Evolutionary conservation across 1,140 invertebrate species (phyloP), one percentile per base, ranked within the genome.

Genomic region (Chionoecetes opilio): DNA sequence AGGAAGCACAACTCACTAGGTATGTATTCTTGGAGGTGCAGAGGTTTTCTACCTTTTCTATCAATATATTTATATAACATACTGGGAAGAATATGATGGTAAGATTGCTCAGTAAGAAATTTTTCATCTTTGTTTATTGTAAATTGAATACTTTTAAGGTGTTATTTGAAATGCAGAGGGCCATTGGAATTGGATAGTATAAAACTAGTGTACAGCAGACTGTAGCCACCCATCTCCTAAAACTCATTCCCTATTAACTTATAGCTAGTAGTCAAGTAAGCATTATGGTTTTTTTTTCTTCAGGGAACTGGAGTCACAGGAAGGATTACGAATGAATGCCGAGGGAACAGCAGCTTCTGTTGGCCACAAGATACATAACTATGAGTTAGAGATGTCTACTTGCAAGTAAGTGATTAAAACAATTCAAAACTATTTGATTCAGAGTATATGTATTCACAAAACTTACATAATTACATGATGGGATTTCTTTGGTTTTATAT

Each of bases 1-100:
- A 96, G 84, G 95, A 96, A 85, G 95, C 96, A 63, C 96, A 96
- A 91, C 95, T 96, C 37, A 96, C 94, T 29, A 96, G 94, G 96
- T 96, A 95, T 35, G 94, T 94, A 35, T 31, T n/a, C 37, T 34
- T 63, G 11, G 11, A 84, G 41, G 9, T 35, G 21, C 21, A 41
- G 3, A 17, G 89, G 37, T 34, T 85, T 85, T 35, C 63, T n/a
- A 75, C 21, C 2, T 53, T 9, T 53, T 53, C 46, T 17, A 1
- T 53, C 46, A 14, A 46, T 5, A 46, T 6, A 26, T 75, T 26
- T 1, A 21, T 75, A 75, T 75, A 75, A n/a, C 46, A 11, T 75
- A 11, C 0, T 8, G 6, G n/a, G n/a, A 75, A 75, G 63, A 3
- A n/a, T 75, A 26, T n/a, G 2, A n/a, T n/a, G n/a, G 63, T 21